A percentile compares a stretch with the other conserved stretches of the same genome.
Conservation (phyloP, 1,140 invertebrate species). For the Scylla paramamosain region DNA sequence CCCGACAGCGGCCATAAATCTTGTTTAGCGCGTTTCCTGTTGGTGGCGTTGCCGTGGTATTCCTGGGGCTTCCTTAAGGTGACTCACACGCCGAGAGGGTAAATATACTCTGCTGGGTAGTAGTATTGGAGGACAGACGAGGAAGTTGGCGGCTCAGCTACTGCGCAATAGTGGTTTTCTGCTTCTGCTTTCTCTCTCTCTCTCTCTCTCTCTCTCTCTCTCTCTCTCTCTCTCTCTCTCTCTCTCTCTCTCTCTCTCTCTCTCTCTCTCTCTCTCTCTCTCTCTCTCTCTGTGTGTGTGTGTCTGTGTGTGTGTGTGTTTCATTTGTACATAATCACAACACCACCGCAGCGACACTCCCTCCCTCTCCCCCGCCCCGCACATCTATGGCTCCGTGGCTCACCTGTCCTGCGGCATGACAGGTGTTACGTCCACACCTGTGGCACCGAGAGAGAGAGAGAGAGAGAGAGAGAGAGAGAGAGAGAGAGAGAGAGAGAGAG, state of each 20-base stretch:
- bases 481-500: constrained; percentile 28
- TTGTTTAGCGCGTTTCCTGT: background rate
- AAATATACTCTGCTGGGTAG: background rate
- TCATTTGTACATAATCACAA: background rate
- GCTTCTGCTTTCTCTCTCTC: background rate
- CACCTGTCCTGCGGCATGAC: background rate
- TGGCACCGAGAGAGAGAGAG: background rate
- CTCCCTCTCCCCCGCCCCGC: background rate
- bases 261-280: background rate
- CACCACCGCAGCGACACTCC: background rate
- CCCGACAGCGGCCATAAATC: background rate
- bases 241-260: too few relatives aligned
- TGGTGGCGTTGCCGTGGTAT: background rate
- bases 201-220: background rate
- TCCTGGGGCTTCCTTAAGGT: constrained; percentile 10
- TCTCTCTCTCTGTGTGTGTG: background rate
- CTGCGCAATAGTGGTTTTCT: constrained; percentile 43
- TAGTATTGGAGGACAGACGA: constrained; percentile 41
- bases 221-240: background rate
- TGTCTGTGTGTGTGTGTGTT: background rate
- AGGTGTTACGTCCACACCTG: background rate
- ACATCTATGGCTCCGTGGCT: background rate
- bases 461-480: constrained; percentile 10
- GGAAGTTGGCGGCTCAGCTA: background rate
- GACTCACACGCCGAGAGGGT: background rate